Evolutionary conservation across 2,888 invertebrate genomes (phyloP).

Genomic region (Tromatobia lineatoria): DNA sequence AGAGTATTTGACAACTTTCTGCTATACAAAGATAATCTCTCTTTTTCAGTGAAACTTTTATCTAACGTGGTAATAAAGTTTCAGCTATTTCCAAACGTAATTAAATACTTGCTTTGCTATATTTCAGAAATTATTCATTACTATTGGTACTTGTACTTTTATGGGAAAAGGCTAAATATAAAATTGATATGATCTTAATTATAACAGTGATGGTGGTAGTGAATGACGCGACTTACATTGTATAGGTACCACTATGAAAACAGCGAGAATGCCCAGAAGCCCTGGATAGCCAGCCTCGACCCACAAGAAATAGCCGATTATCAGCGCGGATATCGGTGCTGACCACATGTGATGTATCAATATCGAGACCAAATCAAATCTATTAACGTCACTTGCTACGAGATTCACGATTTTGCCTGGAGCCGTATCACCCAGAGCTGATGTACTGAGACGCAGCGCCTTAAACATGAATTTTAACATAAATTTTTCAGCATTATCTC

Average conservation of each 20-base stretch:
- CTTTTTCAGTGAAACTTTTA: too few relatives aligned
- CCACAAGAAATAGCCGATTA: slow-evolving; percentile 93
- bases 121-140: too few relatives aligned
- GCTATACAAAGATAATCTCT: not conserved
- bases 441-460: slow-evolving; percentile 89
- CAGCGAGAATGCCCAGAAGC: slow-evolving; percentile 93
- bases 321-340: slow-evolving; percentile 90
- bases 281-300: slow-evolving; percentile 91
- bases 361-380: slow-evolving; percentile 96
- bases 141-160: too few relatives aligned
- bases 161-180: too few relatives aligned
- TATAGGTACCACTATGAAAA: slow-evolving; percentile 94
- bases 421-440: slow-evolving; percentile 93
- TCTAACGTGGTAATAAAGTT: too few relatives aligned
- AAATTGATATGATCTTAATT: too few relatives aligned
- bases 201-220: too few relatives aligned
- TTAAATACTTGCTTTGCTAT: too few relatives aligned
- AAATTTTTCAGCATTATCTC: too few relatives aligned
- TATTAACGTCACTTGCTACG: slow-evolving; percentile 95
- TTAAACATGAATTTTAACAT: slow-evolving; percentile 74
- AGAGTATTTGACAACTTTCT: too few relatives aligned
- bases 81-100: too few relatives aligned
- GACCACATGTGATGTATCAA: slow-evolving; percentile 97
- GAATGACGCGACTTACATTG: slow-evolving; percentile 92
- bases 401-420: slow-evolving; percentile 86